Evolutionary conservation across 2,797 vertebrate species (phyloP).

Genomic region (Cetoscarus ocellatus): DNA sequence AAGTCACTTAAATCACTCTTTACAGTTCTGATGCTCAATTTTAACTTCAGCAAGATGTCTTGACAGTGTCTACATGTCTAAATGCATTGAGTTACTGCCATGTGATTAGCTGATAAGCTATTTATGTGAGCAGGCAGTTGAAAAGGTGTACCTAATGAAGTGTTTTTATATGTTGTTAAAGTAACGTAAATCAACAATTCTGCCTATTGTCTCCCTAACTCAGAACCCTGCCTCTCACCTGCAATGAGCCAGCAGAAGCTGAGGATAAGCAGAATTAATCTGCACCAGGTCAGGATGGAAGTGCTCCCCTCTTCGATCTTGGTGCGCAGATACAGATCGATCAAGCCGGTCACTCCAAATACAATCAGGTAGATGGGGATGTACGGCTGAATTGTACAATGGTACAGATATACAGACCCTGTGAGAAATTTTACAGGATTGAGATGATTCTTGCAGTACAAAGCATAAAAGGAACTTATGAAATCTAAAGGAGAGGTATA

Average conservation of each 20-base stretch:
- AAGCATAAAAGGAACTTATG: too few relatives aligned
- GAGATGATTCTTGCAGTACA: neutral
- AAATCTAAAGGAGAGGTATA: neutral
- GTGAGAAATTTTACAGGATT: neutral
- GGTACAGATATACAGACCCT: conserved; percentile 60
- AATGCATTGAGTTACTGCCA: too few relatives aligned
- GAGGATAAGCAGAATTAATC: conserved; percentile 53
- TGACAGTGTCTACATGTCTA: too few relatives aligned
- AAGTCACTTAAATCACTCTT: too few relatives aligned
- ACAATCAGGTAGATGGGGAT: conserved; percentile 77
- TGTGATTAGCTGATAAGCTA: too few relatives aligned
- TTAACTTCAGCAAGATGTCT: too few relatives aligned
- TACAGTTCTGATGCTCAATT: too few relatives aligned
- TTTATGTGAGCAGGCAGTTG: too few relatives aligned
- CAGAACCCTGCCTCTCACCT: conserved; percentile 52
- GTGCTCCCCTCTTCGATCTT: neutral
- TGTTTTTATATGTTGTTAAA: too few relatives aligned
- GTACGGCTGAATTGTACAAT: conserved; percentile 57
- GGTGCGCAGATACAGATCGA: conserved; percentile 61
- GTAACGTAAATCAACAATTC: too few relatives aligned
- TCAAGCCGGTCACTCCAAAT: conserved; percentile 52
- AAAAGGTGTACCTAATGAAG: too few relatives aligned
- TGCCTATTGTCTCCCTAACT: neutral
- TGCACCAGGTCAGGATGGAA: conserved; percentile 13
- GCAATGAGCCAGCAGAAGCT: conserved; percentile 68